Evolutionary conservation across 2,888 invertebrate species (phyloP), one percentile per base, ranked within the genome.

Genomic region (Melanargia galathea): DNA sequence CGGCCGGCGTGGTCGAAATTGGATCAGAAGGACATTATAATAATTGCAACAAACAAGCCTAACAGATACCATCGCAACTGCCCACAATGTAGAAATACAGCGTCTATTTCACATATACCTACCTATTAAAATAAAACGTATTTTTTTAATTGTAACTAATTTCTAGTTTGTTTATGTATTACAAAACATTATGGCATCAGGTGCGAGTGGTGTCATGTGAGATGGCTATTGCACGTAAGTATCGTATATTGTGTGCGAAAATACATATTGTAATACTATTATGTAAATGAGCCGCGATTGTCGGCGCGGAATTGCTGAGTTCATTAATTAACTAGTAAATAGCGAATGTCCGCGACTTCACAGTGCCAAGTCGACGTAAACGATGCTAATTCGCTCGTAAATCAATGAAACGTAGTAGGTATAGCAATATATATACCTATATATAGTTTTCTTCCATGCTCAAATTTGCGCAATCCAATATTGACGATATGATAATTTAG

Each of bases 311-410:
- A 16, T 26, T 26, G 48, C 26, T 48, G 48, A 48, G n/a, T n/a
- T n/a, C n/a, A 49, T 49, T 8, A 49, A 49, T 49, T 16, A 49
- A 49, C 26, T 49, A 8, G n/a, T n/a, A 16, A 49, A 6, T 48
- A 26, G 46, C 22, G n/a, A 16, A 16, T 8, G 46, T 22, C 13
- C 22, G 46, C 22, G 22, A 46, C 22, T 46, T 6, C 20, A 22
- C 13, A 20, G 40, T 16, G 16, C 7, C 2, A 16, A 8, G 18
- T 18, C 16, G 1, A 30, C 49, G n/a, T 30, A 16, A 49, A 16
- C n/a, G 7, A 49, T 16, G n/a, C 10, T 49, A 16, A 49, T 49
- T 26, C 18, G 26, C 26, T 26, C 8, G 7, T 26, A 49, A 26
- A 49, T 2, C 4, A 22, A 13, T 20, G 43, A 11, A 38, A 13